Evolutionary conservation across 2,888 invertebrate species (phyloP).

Genomic region (Dascillus cervinus): DNA sequence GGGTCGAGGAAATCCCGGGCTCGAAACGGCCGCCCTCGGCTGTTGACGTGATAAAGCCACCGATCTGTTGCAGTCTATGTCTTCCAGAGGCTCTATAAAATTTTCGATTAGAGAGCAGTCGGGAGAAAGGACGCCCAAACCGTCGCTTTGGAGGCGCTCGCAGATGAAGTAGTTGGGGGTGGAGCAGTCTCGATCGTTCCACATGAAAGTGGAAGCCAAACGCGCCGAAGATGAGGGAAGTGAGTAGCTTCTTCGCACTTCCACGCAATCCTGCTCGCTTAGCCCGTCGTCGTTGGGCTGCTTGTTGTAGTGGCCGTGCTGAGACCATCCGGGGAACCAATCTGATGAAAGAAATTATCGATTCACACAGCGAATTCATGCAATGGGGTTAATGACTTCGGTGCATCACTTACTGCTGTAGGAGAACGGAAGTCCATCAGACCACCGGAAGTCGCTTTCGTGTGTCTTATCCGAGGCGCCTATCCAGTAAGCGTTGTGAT

Average conservation of each 20-base stretch:
- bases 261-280: conserved; percentile 75
- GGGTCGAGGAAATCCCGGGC: conserved; percentile 71
- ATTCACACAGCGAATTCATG: background rate
- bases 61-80: conserved; percentile 60
- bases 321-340: conserved; percentile 77
- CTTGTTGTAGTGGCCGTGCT: conserved; percentile 55
- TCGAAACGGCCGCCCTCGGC: conserved; percentile 61
- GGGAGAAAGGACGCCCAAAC: conserved; percentile 40
- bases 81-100: conserved; percentile 42
- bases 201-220: conserved; percentile 57
- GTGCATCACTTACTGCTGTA: conserved; percentile 60
- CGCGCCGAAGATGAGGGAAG: conserved; percentile 44
- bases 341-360: conserved; percentile 46
- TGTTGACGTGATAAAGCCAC: conserved; percentile 57
- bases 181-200: conserved; percentile 74
- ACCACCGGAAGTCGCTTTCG: conserved; percentile 77
- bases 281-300: conserved; percentile 80
- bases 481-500: conserved; percentile 71
- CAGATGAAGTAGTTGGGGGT: conserved; percentile 70
- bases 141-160: conserved; percentile 59
- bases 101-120: too few species aligned
- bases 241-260: conserved; percentile 60
- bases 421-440: conserved; percentile 64
- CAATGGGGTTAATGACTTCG: background rate
- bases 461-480: conserved; percentile 69